Evolutionary conservation across 2,888 invertebrate species (phyloP), one percentile per base, ranked within the genome.

Genomic region (Drosophila prostipennis): DNA sequence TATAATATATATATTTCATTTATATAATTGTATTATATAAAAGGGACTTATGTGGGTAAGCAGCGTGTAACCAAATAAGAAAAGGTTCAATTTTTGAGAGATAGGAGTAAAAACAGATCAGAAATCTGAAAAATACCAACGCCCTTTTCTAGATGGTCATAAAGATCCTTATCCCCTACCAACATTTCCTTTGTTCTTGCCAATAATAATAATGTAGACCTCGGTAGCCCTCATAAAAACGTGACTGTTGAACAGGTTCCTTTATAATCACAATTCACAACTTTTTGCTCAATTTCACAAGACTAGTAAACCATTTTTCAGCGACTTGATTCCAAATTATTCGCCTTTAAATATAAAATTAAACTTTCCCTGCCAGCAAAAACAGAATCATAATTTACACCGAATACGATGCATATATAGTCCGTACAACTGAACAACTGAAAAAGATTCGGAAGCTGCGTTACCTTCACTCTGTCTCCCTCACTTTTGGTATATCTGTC

Each of bases 351-450:
- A 11, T 16, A 78, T 67, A 72, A 77, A 78, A 80, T 51, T 23
- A 10, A 36, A 73, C 71, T 80, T 78, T 78, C 75, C 16, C 70
- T 57, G 52, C 6, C 55, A 39, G 26, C 29, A 43, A 16, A 2
- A 29, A 10, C 42, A 13, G n/a, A 48, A 29, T 29, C 11, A 26
- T 53, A 60, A 58, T 34, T 68, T 51, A 56, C 40, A 46, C 19
- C 45, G 34, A 6, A 26, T 39, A 32, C 11, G 5, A 64, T 16
- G 36, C 32, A 19, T 46, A 46, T 61, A n/a, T 13, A 16, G 36
- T 2, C 19, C 60, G 14, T 14, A 11, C 29, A 39, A 53, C 53
- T 52, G 39, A 45, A 56, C 8, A n/a, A 10, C 19, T 36, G 26
- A 68, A 57, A 51, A 36, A 56, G 13, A 45, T 37, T 69, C 36